Evolutionary conservation across 2,797 vertebrate genomes (phyloP), one percentile per base, ranked within the genome.

Genomic region (Macrochelys suwanniensis): DNA sequence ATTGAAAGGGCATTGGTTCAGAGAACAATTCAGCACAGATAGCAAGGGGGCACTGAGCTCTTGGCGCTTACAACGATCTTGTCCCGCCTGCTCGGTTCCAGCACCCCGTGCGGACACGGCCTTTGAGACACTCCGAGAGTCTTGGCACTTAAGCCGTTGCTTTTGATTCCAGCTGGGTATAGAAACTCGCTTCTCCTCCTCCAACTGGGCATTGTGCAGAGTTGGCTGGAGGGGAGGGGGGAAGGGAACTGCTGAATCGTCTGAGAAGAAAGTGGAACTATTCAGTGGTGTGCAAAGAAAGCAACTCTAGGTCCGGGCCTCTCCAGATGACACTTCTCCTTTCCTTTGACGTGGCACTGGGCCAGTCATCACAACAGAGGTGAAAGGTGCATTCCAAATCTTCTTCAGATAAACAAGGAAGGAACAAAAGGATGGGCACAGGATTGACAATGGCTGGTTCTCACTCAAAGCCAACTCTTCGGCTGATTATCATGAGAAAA

Each of bases 231-330:
- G 82, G 89, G 37, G 65, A 1, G 19, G 56, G 56, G 45, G 26
- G 68, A 88, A 80, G 77, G 59, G 74, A 33, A 9, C 81, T 81
- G 57, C 1, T 1, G 82, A 89, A n/a, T 21, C 76, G 9, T 50
- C 26, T 49, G 81, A 61, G 15, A 7, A 61, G 57, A 96, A 97
- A 97, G 82, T 53, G 89, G 96, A 97, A 96, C 88, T 42, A 79
- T 33, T 61, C 31, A 95, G 37, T 26, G 2, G 45, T 90, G 56
- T 76, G 92, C 87, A 88, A 90, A 85, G 47, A 65, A 47, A 25
- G 28, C 1, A 0, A 77, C 53, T 93, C 42, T 65, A 92, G 45
- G 80, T 80, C 28, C 49, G 85, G 76, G 0, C 78, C 83, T 82
- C 76, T 0, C 0, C 80, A 61, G 28, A 31, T 7, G 84, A 59